A percentile compares a stretch with the other conserved stretches of the same genome.
Conservation (phyloP, 2,113 vertebrate genomes). For the Syngnathus scovelli region DNA sequence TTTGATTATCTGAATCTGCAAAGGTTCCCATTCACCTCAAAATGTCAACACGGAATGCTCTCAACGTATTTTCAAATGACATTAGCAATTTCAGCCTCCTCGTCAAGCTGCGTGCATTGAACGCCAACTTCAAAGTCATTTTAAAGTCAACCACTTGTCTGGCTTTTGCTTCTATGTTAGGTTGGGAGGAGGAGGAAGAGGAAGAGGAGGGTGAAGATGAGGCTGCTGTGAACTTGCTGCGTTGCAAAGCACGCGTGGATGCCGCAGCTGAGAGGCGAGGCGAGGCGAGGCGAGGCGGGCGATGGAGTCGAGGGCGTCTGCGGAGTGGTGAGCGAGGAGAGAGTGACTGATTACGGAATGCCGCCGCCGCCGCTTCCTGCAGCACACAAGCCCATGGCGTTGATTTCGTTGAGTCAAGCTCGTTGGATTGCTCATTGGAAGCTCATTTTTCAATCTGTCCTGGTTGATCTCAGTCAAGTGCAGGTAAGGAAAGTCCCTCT, state of each 20-base stretch:
- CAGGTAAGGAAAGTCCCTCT: conserved; percentile 34
- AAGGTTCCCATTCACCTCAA: too few species aligned
- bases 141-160: neutral
- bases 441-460: conserved; percentile 9
- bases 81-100: too few species aligned
- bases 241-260: neutral
- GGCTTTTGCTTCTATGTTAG: neutral
- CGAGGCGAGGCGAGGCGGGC: too few species aligned
- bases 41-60: too few species aligned
- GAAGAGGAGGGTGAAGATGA: conserved; percentile 7
- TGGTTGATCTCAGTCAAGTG: conserved; percentile 11
- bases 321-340: neutral
- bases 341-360: conserved; percentile 29
- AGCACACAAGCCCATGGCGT: conserved; percentile 20
- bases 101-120: neutral
- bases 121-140: neutral
- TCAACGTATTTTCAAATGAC: too few species aligned
- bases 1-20: too few species aligned
- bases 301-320: neutral
- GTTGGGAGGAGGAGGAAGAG: conserved; percentile 5
- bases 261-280: neutral
- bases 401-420: conserved; percentile 14
- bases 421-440: conserved; percentile 23
- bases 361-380: conserved; percentile 26
- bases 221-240: conserved; percentile 7